Conservation (phyloP, 2,888 invertebrate species). For the Andrena minutula region DNA sequence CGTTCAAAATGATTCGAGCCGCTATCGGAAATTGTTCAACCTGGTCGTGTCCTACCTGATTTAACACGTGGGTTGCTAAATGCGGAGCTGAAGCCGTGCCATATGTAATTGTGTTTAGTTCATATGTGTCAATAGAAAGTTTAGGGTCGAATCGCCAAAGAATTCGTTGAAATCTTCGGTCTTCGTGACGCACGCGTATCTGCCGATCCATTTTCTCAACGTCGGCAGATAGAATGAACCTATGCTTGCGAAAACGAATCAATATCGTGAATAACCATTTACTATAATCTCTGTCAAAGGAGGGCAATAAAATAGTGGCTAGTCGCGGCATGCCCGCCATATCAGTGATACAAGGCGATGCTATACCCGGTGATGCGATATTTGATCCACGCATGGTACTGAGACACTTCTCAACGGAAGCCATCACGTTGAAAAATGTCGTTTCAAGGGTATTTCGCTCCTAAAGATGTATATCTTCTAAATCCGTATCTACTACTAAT, state of each 20-base stretch:
- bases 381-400: not conserved
- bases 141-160: not conserved
- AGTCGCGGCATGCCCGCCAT: not conserved
- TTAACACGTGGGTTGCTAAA: not conserved
- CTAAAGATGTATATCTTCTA: not conserved
- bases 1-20: not conserved
- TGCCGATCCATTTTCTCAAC: slow-evolving; percentile 15
- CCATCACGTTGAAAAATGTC: not conserved
- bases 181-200: not conserved
- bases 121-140: not conserved
- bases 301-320: not conserved
- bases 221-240: not conserved
- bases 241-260: slow-evolving; percentile 1
- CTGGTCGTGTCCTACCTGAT: not conserved
- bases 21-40: not conserved
- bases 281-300: not conserved
- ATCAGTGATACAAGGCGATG: not conserved
- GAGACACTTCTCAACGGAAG: not conserved
- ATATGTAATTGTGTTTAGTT: slow-evolving; percentile 18
- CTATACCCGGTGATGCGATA: not conserved
- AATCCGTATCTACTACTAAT: not conserved
- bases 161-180: slow-evolving; percentile 5
- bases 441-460: not conserved
- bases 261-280: not conserved
- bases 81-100: slow-evolving; percentile 16